Conservation (phyloP, 2,888 invertebrate species). For the Entomobrya proxima region DNA sequence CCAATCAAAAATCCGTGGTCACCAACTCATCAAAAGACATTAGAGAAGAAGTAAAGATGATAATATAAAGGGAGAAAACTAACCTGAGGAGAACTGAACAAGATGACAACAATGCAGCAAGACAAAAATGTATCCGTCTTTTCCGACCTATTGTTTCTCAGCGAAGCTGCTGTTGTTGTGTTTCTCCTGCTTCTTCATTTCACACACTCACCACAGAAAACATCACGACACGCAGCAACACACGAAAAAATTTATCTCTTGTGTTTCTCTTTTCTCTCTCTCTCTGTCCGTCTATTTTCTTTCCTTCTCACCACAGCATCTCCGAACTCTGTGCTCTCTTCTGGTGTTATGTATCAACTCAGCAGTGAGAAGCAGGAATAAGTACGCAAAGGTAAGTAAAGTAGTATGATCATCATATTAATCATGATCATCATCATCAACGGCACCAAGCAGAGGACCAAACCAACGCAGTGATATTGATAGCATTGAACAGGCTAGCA, state of each 20-base stretch:
- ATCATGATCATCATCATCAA: constrained; percentile 26
- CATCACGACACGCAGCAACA: constrained; percentile 16
- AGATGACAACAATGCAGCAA: constrained; percentile 32
- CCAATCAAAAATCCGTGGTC: too few relatives aligned
- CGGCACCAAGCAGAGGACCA: constrained; percentile 46
- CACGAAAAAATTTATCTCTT: constrained; percentile 31
- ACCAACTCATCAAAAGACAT: too few relatives aligned
- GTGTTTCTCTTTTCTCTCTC: constrained; percentile 6
- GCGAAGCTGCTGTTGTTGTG: background rate
- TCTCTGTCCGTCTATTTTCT: background rate
- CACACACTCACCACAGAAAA: background rate
- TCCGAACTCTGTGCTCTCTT: constrained; percentile 59
- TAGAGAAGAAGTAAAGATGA: background rate
- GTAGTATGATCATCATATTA: constrained; percentile 38
- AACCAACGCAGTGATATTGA: constrained; percentile 22
- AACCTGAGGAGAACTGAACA: constrained; percentile 25
- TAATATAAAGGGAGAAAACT: constrained; percentile 2
- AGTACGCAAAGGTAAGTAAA: constrained; percentile 57
- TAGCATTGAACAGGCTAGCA: background rate
- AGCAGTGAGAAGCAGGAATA: constrained; percentile 60
- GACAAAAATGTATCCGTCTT: constrained; percentile 18
- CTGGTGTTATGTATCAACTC: constrained; percentile 67
- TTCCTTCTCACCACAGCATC: constrained; percentile 23
- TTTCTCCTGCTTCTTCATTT: background rate
- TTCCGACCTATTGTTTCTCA: background rate